Base-by-base conservation (phyloP, 2,888 invertebrate species). In the Epinotia ramella region DNA sequence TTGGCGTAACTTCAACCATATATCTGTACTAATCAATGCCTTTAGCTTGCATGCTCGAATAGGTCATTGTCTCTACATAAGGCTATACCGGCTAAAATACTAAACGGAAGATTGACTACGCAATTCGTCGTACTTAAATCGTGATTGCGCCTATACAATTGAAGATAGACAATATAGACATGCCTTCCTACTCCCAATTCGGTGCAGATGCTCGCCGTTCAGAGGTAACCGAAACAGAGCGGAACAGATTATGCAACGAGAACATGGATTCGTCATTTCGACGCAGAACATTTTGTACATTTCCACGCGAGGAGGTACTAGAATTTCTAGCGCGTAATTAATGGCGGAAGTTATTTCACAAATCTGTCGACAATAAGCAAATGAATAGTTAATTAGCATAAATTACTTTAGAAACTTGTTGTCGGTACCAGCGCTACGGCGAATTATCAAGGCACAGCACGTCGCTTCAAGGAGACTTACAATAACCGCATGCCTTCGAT, bases 401-500 rank as follows among this genome's bases (percentile, higher is more conserved):
- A 71, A 63, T 71, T 13, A 67, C 76, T 71, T 59, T 56, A 71
- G 71, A 63, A 70, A 71, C 70, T 71, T 56, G 71, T 44, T 53
- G 56, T 73, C 28, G n/a, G 63, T 74, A 64, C 46, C 24, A 33
- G 18, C 53, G 67, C 18, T 57, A 71, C 77, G 79, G 79, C 79
- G 79, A 79, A 79, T 79, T 80, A 82, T 81, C 79, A 78, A 77
- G 73, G 80, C 77, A 71, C 78, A 78, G 79, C 78, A 79, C 73
- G 80, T 79, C 76, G 77, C 73, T 77, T 81, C 82, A 86, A 86
- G 85, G 85, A 81, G 80, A 82, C 79, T 78, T 77, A 77, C 74
- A 77, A 79, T 73, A 73, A 67, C 73, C 69, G 64, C 77, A 73
- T 80, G 80, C 84, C 59, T 68, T 46, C 44, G 67, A 67, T 16